Conservation (phyloP, 2,113 vertebrate genomes). For the Ceyx melanurus region DNA sequence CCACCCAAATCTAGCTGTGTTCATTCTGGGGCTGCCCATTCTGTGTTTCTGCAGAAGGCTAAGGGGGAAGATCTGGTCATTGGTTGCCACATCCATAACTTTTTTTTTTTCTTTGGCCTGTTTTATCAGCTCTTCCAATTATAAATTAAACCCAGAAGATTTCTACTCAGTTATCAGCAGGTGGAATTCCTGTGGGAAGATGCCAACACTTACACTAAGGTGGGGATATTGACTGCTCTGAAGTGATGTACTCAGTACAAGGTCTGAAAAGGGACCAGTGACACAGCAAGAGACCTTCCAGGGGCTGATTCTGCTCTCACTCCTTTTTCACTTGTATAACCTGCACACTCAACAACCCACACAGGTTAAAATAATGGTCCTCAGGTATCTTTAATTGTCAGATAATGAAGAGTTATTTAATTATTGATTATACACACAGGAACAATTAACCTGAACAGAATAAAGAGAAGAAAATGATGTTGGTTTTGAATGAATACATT, state of each 20-base stretch:
- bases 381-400: not conserved
- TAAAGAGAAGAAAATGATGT: not conserved
- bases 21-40: not conserved
- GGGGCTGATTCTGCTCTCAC: not conserved
- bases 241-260: not conserved
- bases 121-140: not conserved
- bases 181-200: not conserved
- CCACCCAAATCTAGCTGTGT: not conserved
- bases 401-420: not conserved
- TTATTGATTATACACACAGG: not conserved
- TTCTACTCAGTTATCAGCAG: not conserved
- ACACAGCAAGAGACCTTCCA: not conserved
- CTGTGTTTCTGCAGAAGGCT: not conserved
- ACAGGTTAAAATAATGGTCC: too few relatives aligned
- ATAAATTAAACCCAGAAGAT: not conserved
- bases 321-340: not conserved
- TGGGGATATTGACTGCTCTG: not conserved
- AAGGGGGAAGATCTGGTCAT: not conserved
- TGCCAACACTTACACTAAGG: not conserved
- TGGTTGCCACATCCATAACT: fast-evolving
- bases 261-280: not conserved
- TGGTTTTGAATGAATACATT: not conserved
- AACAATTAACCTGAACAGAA: not conserved
- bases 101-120: not conserved
- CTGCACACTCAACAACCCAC: not conserved